phyloP scores from a whole-genome alignment of 2,113 vertebrate genomes.

The Dinomys branickii region DNA sequence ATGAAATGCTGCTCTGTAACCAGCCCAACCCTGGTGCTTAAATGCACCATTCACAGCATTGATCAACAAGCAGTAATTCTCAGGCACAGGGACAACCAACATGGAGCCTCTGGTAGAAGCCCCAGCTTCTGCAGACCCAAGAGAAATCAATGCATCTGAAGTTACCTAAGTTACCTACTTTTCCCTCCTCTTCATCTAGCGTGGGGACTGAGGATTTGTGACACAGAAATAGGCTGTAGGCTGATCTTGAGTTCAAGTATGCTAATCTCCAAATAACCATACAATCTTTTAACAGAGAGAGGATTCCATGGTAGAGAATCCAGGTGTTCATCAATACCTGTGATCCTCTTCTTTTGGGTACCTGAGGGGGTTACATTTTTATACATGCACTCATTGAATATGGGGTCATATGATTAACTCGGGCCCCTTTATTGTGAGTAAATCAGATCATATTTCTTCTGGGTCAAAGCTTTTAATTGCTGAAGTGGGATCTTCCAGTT shows the following conservation, averaged over 20 bases:
- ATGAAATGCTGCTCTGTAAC: not conserved
- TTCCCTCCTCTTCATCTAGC: not conserved
- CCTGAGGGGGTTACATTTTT: not conserved
- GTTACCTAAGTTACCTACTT: not conserved
- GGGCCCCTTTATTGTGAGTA: not conserved
- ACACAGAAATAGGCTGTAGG: not conserved
- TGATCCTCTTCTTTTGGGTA: not conserved
- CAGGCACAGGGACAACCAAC: not conserved
- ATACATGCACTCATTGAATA: not conserved
- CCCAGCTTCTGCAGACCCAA: not conserved
- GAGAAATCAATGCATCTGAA: not conserved
- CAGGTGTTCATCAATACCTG: fast-evolving
- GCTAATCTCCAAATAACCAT: not conserved
- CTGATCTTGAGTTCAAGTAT: not conserved
- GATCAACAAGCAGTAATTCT: not conserved
- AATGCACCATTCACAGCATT: not conserved
- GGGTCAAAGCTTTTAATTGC: not conserved
- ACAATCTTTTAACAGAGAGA: not conserved
- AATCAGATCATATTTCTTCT: not conserved
- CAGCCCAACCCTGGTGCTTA: not conserved
- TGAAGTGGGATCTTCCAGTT: not conserved
- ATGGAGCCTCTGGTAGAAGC: not conserved
- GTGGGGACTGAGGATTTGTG: not conserved
- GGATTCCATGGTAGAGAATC: not conserved
- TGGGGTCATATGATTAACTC: not conserved